These are phyloP conservation scores for Dinothrombium tinctorium DNA, from an alignment of 1,140 invertebrate genomes.

Conservation along the genomic window DNA sequence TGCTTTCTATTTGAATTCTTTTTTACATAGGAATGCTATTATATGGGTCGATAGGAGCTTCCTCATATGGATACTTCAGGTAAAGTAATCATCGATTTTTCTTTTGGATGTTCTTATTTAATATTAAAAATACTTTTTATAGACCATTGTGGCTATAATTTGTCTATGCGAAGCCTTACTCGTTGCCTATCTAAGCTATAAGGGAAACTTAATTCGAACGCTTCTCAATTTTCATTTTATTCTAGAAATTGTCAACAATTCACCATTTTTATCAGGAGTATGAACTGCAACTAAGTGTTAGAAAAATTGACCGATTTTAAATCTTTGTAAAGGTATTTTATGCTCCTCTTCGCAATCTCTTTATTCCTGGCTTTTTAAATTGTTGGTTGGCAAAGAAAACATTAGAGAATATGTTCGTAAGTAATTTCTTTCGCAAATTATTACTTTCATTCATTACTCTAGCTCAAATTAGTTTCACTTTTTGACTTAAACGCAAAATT, in stretches of 20 bases:
- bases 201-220: constrained; percentile 91
- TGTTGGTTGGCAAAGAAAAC: constrained; percentile 94
- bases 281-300: not conserved
- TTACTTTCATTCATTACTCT: constrained; percentile 1
- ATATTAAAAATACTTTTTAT: not conserved
- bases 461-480: too few relatives aligned
- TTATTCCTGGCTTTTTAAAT: constrained; percentile 91
- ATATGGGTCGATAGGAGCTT: constrained; percentile 69
- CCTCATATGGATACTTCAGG: constrained; percentile 65
- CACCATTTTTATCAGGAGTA: constrained; percentile 38
- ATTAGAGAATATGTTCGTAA: constrained; percentile 95
- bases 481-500: too few relatives aligned
- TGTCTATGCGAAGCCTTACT: constrained; percentile 28
- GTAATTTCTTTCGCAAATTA: constrained; percentile 24
- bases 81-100: too few relatives aligned
- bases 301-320: not conserved
- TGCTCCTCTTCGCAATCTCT: constrained; percentile 65
- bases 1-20: too few relatives aligned
- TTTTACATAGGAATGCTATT: constrained; percentile 41
- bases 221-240: constrained; percentile 81
- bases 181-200: constrained; percentile 85
- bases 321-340: constrained; percentile 47
- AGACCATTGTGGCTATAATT: not conserved
- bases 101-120: not conserved
- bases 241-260: constrained; percentile 76